A percentile compares a stretch with the other conserved stretches of the same genome.
These are phyloP conservation scores for Leptinotarsa texana DNA, from an alignment of 1,140 invertebrate species.

Conservation along the genomic window DNA sequence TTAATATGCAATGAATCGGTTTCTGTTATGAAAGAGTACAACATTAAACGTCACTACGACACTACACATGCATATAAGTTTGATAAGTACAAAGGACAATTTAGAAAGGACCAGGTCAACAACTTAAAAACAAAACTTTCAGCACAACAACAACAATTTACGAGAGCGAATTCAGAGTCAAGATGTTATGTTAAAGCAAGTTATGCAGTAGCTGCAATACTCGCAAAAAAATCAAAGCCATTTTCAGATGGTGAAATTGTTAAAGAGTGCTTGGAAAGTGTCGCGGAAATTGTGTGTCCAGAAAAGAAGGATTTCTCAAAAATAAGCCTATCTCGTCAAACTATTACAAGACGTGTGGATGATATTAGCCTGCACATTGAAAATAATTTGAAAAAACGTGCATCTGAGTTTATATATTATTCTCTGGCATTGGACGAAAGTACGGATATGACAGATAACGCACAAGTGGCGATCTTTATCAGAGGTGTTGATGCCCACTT, in stretches of 20 bases:
- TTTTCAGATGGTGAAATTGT: background rate
- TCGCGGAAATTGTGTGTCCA: background rate
- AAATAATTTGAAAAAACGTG: background rate
- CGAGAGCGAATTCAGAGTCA: background rate
- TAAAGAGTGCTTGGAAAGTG: background rate
- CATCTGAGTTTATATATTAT: background rate
- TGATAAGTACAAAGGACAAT: background rate
- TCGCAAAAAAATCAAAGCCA: background rate
- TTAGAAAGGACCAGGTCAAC: background rate
- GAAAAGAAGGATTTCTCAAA: constrained; percentile 9
- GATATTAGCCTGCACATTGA: background rate
- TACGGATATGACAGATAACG: background rate
- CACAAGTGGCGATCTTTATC: background rate
- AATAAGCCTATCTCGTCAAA: background rate
- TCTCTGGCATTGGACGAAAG: background rate
- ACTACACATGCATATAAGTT: background rate
- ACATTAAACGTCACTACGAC: background rate
- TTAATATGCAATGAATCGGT: background rate
- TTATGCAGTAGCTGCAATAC: background rate
- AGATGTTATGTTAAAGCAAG: background rate
- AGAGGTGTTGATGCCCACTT: background rate
- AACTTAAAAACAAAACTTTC: background rate
- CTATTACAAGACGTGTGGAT: background rate
- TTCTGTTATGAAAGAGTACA: background rate
- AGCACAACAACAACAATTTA: background rate